These are phyloP conservation scores for Eulemur coronatus DNA, from an alignment of 2,797 vertebrate genomes.

Conservation along the genomic window DNA sequence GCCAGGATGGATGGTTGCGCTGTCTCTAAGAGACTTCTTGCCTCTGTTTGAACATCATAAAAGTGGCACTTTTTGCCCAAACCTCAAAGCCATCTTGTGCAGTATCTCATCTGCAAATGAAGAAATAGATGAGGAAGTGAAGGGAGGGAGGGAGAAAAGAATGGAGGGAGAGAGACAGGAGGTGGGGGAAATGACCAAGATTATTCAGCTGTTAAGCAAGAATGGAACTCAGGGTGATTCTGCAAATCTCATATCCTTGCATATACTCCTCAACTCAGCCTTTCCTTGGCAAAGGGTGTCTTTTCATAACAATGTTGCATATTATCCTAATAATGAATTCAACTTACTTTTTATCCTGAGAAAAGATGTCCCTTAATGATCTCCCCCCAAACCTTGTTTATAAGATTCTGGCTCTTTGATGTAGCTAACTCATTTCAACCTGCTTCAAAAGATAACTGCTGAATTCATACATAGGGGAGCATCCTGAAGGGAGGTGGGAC, in stretches of 20 bases:
- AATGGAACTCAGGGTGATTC: neutral
- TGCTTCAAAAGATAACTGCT: constrained; percentile 62
- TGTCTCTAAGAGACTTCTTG: neutral
- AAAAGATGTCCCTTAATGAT: constrained; percentile 31
- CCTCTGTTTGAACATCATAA: neutral
- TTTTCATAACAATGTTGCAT: neutral
- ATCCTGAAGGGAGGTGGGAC: constrained; percentile 44
- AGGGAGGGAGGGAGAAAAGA: neutral
- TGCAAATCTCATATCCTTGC: neutral
- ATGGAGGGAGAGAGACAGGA: neutral
- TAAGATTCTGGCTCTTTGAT: constrained; percentile 16
- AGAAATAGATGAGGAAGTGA: neutral
- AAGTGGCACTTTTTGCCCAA: neutral
- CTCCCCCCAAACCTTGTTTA: constrained; percentile 66
- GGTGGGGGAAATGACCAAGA: neutral
- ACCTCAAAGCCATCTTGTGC: neutral
- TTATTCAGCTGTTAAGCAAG: neutral
- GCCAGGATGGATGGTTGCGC: neutral
- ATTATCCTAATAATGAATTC: neutral
- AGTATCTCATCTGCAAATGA: neutral
- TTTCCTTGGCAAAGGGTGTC: neutral
- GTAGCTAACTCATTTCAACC: constrained; percentile 57
- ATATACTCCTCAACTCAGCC: neutral
- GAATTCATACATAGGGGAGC: constrained; percentile 73
- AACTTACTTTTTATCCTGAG: neutral